Base-by-base conservation (phyloP, 2,113 vertebrate genomes). In the Ptyas mucosa region DNA sequence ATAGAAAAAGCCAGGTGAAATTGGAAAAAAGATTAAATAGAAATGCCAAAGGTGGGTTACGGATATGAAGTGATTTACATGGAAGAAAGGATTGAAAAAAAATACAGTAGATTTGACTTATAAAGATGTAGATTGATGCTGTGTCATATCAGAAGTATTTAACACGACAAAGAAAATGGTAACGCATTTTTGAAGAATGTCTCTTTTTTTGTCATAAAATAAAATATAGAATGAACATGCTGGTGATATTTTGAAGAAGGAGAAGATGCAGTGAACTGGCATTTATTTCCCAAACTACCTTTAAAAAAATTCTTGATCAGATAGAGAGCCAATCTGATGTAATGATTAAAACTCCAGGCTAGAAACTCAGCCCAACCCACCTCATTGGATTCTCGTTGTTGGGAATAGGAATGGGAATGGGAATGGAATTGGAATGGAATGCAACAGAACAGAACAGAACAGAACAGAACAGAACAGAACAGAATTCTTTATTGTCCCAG, bases 1-100 rank as follows among this genome's bases (percentile, higher is more conserved):
- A 93, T 20, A 92, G 94, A 90, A 94, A 75, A 95, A 93, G 87
- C 91, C 92, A 96, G 95, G 85, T 54, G 12, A 81, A 75, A 91
- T 39, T 69, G 85, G 51, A 89, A 91, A 75, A 53, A 91, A 53
- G 8, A 49, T 91, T 54, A 57, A 55, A 89, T 23, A 81, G 20
- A 86, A 21, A 20, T 89, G 52, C 52, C 85, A 52, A 88, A 91
- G 54, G 46, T 85, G 49, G 14, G 88, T 87, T 92, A 52, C 75
- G n/a, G 86, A 0, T 1, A 85, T 24, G 87, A 52, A 69, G 34
- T 93, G 87, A 75, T 93, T 95, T 94, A 91, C 52, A 57, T 89
- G 93, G 91, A 88, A 95, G 94, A 94, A 94, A 95, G 92, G 85
- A n/a, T 43, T 90, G 86, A 3, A 0, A 5, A n/a, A n/a, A 91